Evolutionary conservation across 2,888 invertebrate species (phyloP), one percentile per base, ranked within the genome.

Genomic region (Syrista parreyssii): DNA sequence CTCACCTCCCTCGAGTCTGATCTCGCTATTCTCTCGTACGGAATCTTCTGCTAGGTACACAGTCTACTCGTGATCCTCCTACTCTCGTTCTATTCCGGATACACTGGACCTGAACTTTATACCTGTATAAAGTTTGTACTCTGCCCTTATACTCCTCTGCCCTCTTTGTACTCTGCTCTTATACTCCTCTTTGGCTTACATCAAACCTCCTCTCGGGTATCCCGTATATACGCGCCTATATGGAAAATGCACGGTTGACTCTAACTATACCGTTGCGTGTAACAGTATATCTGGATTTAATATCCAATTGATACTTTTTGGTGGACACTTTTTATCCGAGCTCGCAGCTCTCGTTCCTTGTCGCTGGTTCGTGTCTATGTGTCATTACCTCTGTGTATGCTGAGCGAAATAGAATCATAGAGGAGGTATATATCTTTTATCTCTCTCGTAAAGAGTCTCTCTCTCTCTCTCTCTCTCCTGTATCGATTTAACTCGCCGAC

Each of bases 1-100:
- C 79, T 76, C 78, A 75, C 74, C 75, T 77, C 55, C 32, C 68
- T 73, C 73, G 30, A 2, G 30, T 34, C 55, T 71, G 31, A 71
- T 68, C 32, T 75, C 76, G 68, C 31, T 33, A 69, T 23, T 55
- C 55, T 23, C 55, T 55, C 23, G 23, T 55, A 55, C 2, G 9
- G 23, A 23, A 2, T 9, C 9, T 55, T 55, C 23, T 9, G 55
- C 23, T 55, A 6, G 55, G 23, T 55, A 55, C 1, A 55, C 55
- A 55, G 23, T 55, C 9, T 23, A 23, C 55, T 55, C 55, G 23
- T 23, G 23, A 23, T 23, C 55, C 23, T 23, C 23, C 55, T 23
- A 55, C 55, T 55, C 3, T 55, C 55, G 2, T 55, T 9, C 55
- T 55, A 55, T 23, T 55, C 55, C 9, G 55, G 55, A 55, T 55